Evolutionary conservation across 2,797 vertebrate genomes (phyloP).

Genomic region (Pseudotriccus pelzelni): DNA sequence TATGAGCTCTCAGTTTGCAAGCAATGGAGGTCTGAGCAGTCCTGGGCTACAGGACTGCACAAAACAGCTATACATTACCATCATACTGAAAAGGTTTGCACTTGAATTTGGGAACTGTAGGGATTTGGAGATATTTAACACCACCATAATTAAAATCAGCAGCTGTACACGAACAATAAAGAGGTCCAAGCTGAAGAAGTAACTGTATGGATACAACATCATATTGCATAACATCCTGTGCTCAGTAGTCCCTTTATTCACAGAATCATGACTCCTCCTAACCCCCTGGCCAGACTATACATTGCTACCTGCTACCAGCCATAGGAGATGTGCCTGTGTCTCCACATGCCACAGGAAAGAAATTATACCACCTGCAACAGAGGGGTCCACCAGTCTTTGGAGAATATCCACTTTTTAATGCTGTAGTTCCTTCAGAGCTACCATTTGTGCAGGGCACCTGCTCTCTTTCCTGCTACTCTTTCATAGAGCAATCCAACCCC

Average conservation of each 20-base stretch:
- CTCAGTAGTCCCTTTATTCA: not conserved
- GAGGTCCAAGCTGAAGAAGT: not conserved
- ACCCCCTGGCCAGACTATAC: not conserved
- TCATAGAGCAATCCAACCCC: not conserved
- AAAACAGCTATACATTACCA: not conserved
- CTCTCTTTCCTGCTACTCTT: not conserved
- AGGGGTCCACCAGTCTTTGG: not conserved
- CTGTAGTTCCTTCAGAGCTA: not conserved
- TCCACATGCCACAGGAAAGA: not conserved
- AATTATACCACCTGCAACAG: not conserved
- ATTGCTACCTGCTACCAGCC: not conserved
- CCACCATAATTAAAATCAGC: not conserved
- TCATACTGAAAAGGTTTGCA: not conserved
- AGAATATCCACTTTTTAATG: not conserved
- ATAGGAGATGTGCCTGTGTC: not conserved
- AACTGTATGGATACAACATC: not conserved
- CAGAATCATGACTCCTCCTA: not conserved
- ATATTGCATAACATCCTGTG: not conserved
- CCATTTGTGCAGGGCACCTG: not conserved
- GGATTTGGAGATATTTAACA: not conserved
- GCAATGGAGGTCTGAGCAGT: not conserved
- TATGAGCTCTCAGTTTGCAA: constrained; percentile 20
- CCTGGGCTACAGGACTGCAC: not conserved
- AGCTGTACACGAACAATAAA: not conserved
- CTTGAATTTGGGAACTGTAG: not conserved